Evolutionary conservation across 2,797 vertebrate genomes (phyloP), one percentile per base, ranked within the genome.

Genomic region (Selene dorsalis): DNA sequence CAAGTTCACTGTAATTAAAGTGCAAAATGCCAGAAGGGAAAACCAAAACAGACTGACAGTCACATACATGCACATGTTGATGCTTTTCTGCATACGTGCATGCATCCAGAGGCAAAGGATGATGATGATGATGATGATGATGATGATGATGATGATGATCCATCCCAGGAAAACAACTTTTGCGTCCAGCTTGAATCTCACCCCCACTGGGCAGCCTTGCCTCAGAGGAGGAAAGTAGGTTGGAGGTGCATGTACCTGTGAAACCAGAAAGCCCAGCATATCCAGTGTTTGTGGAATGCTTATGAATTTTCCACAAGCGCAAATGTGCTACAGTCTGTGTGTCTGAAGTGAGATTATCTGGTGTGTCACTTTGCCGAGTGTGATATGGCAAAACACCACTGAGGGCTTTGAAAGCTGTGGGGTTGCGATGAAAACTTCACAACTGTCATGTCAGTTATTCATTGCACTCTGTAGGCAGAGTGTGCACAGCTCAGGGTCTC

Each of bases 371-470:
- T 87, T 78, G 69, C 80, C 72, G 76, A 45, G n/a, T 82, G 71
- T 80, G 78, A 92, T 86, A 57, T 50, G 20, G 75, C 77, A 68
- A 83, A 90, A 84, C 73, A 65, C 71, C 39, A 47, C 52, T 68
- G 77, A 88, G 75, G 82, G 79, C 78, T 84, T 75, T 84, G 10
- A 48, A 83, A 87, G 84, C 88, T 84, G 80, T 69, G 59, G 78
- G 67, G 81, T 73, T 30, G 38, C 41, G 65, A 79, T 85, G 71
- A 88, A 87, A 91, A 83, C 84, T 79, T 92, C 69, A 84, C 67
- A 89, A 78, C 84, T 88, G 79, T 80, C 80, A 84, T 73, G 55
- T 92, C 80, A 60, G 77, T 87, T 91, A 77, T 88, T 91, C 66
- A 83, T 71, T 55, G 58, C 24, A 20, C 80, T 88, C 77, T 88